Evolutionary conservation across 2,888 invertebrate species (phyloP), one percentile per base, ranked within the genome.

Genomic region (Hypomecis atomaria): DNA sequence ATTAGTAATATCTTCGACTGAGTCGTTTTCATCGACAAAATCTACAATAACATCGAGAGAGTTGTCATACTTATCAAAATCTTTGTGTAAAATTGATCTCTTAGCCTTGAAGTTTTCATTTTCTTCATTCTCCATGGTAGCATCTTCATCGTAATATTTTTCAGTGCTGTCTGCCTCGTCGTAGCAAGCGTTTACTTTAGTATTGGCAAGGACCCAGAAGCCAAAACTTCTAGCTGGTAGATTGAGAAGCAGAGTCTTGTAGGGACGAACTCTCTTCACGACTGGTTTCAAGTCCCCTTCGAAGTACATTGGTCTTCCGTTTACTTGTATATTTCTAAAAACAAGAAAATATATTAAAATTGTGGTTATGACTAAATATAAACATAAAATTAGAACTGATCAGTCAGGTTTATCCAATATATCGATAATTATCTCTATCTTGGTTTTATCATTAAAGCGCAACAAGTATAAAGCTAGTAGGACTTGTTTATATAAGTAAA

Each of bases 161-260:
- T 59, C 47, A 23, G 71, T 77, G 23, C 72, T 77, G 40, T 79
- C 72, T 10, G 74, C 66, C 6, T 78, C 73, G 37, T 78, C 75
- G 13, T 66, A 62, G 68, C 96, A 96, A 13, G 94, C 94, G 56
- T 94, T 90, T 34, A 95, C 86, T 77, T 94, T 94, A 0, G 95
- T 94, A 58, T 93, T 94, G 0, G 96, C 95, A 9, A 97, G 79
- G 0, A 96, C 95, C 95, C 96, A 96, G 82, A 97, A 97, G 0
- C 95, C 96, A 50, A 97, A 94, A 0, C 95, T 95, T 75, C 94
- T 94, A 0, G 95, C 90, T 1, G 96, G 96, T 4, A 96, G 78
- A 50, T 92, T 92, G 11, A 96, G 80, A 6, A 94, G 86, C 4
- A 96, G 74, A 0, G 93, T 90, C 74, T 92, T 90, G 62, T 91